Conservation (phyloP, 2,113 vertebrate genomes). For the Tupaia tana region DNA sequence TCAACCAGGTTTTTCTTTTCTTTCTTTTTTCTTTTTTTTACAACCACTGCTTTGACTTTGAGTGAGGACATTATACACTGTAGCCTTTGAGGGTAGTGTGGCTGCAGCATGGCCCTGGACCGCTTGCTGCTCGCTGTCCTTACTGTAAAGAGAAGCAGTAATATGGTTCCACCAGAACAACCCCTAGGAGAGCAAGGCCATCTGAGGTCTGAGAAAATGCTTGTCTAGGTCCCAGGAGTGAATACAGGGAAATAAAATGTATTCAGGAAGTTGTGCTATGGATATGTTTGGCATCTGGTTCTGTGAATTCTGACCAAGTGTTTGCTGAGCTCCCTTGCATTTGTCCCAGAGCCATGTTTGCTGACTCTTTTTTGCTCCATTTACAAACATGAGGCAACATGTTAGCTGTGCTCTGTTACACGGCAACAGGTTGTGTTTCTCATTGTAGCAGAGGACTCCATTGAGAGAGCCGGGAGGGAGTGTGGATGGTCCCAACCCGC, state of each 20-base stretch:
- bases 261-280: background rate
- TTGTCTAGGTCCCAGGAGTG: background rate
- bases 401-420: background rate
- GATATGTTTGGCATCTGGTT: background rate
- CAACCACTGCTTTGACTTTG: background rate
- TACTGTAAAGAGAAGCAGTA: background rate
- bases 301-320: constrained; percentile 17
- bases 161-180: background rate
- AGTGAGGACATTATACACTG: background rate
- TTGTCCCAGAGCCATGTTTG: constrained; percentile 23
- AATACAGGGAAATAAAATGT: constrained; percentile 25
- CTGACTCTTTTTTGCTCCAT: background rate
- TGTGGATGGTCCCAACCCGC: background rate
- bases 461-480: background rate
- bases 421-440: background rate
- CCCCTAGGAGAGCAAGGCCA: background rate
- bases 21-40: background rate
- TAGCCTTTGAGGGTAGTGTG: background rate
- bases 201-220: constrained; percentile 55
- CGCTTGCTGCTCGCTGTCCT: background rate
- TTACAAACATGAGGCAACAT: background rate
- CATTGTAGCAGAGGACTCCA: background rate
- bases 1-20: background rate
- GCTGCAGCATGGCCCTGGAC: background rate
- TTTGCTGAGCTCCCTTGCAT: background rate